Percentiles rank a stretch among this genome's conserved stretches.
Evolutionary conservation across 2,888 invertebrate species (phyloP).

Genomic region (Ethmia dodecea): DNA sequence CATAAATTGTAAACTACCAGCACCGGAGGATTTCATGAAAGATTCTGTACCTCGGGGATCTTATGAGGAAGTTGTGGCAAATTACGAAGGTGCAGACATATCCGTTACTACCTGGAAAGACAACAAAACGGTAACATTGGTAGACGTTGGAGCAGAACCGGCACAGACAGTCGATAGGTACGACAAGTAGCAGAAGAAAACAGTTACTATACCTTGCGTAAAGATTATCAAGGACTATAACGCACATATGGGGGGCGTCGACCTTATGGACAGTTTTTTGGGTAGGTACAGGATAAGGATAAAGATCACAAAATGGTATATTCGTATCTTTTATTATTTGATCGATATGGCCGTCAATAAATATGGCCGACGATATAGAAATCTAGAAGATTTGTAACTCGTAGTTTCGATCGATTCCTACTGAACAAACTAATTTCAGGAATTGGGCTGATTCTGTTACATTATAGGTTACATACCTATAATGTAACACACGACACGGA

Average conservation of each 20-base stretch:
- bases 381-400: no score
- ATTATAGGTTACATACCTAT: no score
- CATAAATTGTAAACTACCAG: constrained; percentile 18
- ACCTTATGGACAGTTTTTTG: constrained; percentile 2
- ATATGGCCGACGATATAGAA: no score
- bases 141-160: constrained; percentile 9
- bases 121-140: constrained; percentile 7
- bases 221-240: constrained; percentile 5
- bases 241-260: constrained; percentile 8
- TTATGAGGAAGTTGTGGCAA: constrained; percentile 12
- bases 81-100: constrained; percentile 5
- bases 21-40: constrained; percentile 15
- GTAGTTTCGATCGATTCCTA: no score
- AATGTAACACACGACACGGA: no score
- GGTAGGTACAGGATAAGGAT: constrained; percentile 4
- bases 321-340: constrained; percentile 5
- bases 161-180: no score
- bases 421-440: no score
- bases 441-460: no score
- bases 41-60: constrained; percentile 14
- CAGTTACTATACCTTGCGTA: constrained; percentile 1
- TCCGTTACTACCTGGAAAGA: constrained; percentile 13
- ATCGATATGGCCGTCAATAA: background rate
- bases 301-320: constrained; percentile 6
- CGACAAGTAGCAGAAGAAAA: no score